These are phyloP conservation scores for Platygyra sinensis DNA, from an alignment of 64 coral and sea anemone genomes.

Conservation along the genomic window DNA sequence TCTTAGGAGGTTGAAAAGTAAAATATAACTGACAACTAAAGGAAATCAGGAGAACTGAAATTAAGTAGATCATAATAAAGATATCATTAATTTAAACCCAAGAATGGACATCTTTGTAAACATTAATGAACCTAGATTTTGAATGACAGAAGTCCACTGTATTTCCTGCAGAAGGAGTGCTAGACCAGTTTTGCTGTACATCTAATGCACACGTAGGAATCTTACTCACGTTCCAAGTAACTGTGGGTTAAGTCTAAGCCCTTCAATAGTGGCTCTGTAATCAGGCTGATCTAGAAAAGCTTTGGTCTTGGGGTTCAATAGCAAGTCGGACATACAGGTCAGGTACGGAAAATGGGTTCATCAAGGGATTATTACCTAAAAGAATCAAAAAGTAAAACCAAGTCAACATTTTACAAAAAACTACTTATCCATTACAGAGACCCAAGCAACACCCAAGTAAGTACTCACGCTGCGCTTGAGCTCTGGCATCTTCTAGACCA, in stretches of 20 bases:
- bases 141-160: no score
- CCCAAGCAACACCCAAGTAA: no score
- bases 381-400: not conserved
- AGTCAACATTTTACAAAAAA: not conserved
- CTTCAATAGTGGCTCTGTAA: constrained; percentile 65
- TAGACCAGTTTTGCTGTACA: no score
- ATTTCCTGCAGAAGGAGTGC: no score
- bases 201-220: not conserved
- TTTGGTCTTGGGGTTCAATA: constrained; percentile 80
- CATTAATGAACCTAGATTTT: no score
- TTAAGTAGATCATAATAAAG: no score
- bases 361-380: constrained; percentile 38
- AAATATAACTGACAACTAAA: no score
- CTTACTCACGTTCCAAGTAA: constrained; percentile 68
- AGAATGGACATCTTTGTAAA: no score
- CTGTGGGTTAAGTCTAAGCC: constrained; percentile 69
- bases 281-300: constrained; percentile 80
- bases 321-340: constrained; percentile 60
- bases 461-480: constrained; percentile 56
- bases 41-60: no score
- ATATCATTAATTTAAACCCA: no score
- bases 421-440: not conserved
- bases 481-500: constrained; percentile 62
- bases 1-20: no score
- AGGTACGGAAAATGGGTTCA: constrained; percentile 78